Conservation (phyloP, 2,113 vertebrate genomes). For the Mormyrus lacerda region DNA sequence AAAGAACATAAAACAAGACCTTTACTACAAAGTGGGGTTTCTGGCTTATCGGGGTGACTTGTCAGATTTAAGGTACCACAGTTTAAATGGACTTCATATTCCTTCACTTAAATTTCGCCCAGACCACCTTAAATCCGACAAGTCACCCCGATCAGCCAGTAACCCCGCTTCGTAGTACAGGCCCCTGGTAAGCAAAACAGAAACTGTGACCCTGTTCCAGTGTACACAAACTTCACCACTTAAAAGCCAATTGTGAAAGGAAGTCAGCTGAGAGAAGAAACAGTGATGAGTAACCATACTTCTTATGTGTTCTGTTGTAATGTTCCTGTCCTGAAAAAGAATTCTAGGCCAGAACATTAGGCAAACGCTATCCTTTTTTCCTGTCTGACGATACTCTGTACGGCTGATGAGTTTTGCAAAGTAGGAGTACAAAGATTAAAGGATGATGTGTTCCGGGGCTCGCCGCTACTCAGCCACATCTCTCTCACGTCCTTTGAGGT, state of each 20-base stretch:
- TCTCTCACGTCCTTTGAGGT: background rate
- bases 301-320: background rate
- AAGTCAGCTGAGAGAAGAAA: background rate
- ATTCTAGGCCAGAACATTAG: background rate
- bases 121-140: no score
- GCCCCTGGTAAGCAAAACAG: background rate
- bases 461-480: background rate
- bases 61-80: no score
- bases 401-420: background rate
- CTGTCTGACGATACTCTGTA: background rate
- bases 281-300: background rate
- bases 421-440: background rate
- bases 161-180: no score
- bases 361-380: background rate
- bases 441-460: background rate
- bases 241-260: background rate
- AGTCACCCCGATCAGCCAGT: no score
- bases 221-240: background rate
- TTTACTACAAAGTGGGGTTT: no score
- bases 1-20: background rate
- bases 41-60: no score
- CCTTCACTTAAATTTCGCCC: no score
- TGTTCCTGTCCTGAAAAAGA: background rate
- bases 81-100: no score
- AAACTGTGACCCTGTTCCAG: background rate